A percentile compares a stretch with the other conserved stretches of the same genome.
phyloP scores from a whole-genome alignment of 2,797 vertebrate genomes.

The Antrozous pallidus region DNA sequence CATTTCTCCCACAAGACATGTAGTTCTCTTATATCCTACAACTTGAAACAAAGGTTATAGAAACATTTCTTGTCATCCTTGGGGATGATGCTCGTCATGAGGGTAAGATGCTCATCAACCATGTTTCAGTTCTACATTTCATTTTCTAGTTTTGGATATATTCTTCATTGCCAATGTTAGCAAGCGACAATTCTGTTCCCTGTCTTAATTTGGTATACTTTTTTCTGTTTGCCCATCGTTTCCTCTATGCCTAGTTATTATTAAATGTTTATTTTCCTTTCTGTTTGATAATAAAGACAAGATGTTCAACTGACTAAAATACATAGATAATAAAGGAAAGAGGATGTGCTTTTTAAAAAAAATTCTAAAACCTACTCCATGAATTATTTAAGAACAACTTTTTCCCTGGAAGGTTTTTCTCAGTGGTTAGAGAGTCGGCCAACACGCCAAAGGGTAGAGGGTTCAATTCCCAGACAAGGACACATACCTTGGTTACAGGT shows the following conservation, averaged over 20 bases:
- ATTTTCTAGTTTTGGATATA: constrained; percentile 27
- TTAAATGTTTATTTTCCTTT: constrained; percentile 51
- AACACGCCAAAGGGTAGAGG: no score
- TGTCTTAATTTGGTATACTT: background rate
- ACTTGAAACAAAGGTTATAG: constrained; percentile 41
- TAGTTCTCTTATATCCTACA: constrained; percentile 22
- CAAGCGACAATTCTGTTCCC: constrained; percentile 23
- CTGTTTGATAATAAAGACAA: constrained; percentile 9
- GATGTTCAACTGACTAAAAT: constrained; percentile 10
- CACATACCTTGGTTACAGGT: no score
- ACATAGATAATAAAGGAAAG: background rate
- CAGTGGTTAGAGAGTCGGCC: no score
- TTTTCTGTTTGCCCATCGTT: background rate
- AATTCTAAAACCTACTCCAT: background rate
- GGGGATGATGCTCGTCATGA: no score
- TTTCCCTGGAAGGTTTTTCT: background rate
- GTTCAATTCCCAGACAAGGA: no score
- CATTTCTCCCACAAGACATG: background rate
- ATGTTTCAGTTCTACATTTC: constrained; percentile 26
- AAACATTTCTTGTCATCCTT: constrained; percentile 15
- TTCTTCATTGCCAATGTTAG: constrained; percentile 28
- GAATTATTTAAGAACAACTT: background rate
- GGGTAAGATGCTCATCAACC: constrained; percentile 1
- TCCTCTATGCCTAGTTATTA: constrained; percentile 7
- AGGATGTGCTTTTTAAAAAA: background rate